phyloP scores from a whole-genome alignment of 2,113 vertebrate genomes.

The Callithrix jacchus region DNA sequence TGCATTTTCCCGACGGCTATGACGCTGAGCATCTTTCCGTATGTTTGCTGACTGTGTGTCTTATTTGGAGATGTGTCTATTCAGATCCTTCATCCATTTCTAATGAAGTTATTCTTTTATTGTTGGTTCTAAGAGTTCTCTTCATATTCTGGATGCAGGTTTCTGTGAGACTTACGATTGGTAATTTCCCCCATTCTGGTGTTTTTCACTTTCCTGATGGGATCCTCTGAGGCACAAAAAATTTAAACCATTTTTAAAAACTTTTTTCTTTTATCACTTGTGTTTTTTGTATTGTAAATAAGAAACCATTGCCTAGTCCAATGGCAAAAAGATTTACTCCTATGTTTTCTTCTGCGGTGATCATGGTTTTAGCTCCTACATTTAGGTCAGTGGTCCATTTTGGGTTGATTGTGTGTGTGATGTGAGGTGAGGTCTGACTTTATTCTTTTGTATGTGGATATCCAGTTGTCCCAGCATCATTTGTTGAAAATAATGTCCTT shows the following conservation, averaged over 20 bases:
- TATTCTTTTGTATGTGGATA: not conserved
- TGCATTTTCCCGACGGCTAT: not conserved
- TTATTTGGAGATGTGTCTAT: not conserved
- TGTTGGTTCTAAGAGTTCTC: not conserved
- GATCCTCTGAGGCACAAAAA: not conserved
- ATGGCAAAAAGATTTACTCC: not conserved
- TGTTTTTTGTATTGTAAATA: not conserved
- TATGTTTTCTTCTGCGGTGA: not conserved
- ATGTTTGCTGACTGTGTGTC: not conserved
- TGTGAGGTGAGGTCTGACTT: not conserved
- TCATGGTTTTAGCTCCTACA: not conserved
- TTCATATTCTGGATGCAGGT: not conserved
- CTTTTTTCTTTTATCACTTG: constrained; percentile 3
- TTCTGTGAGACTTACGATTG: not conserved
- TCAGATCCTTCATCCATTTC: not conserved
- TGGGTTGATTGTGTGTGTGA: not conserved
- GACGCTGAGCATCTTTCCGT: not conserved
- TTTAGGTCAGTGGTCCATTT: not conserved
- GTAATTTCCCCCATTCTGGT: not conserved
- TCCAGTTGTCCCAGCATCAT: not conserved
- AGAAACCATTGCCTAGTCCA: not conserved
- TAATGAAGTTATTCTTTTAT: not conserved
- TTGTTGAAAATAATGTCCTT: not conserved
- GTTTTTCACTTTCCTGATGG: not conserved
- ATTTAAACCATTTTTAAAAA: too few species aligned